These are phyloP conservation scores for Lepidocyrtoides sp. DNA, from an alignment of 2,888 invertebrate species.

Conservation along the genomic window DNA sequence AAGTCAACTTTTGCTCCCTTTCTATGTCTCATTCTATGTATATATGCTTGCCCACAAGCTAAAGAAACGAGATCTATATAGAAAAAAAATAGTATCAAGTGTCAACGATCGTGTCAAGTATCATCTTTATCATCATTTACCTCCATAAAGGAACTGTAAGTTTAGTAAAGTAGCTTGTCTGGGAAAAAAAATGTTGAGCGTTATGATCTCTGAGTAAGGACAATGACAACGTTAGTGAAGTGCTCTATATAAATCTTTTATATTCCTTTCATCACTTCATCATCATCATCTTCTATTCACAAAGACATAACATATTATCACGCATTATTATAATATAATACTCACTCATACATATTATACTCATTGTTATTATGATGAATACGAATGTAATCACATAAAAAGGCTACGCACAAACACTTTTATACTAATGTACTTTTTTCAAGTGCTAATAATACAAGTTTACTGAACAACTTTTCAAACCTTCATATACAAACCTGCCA, in stretches of 20 bases:
- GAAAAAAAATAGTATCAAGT: slow-evolving; percentile 71
- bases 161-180: slow-evolving; percentile 59
- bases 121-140: slow-evolving; percentile 76
- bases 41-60: background rate
- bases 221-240: background rate
- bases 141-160: slow-evolving; percentile 32
- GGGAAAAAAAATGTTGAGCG: background rate
- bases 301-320: slow-evolving; percentile 21
- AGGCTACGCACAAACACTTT: too few species aligned
- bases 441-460: background rate
- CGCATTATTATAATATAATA: slow-evolving; percentile 7
- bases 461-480: background rate
- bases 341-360: background rate
- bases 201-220: too few species aligned
- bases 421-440: too few species aligned
- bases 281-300: slow-evolving; percentile 51
- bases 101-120: slow-evolving; percentile 78
- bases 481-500: background rate
- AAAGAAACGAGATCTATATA: slow-evolving; percentile 8
- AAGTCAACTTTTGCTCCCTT: background rate
- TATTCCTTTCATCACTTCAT: slow-evolving; percentile 63
- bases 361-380: slow-evolving; percentile 54
- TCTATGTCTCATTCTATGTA: background rate
- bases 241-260: background rate
- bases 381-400: background rate